phyloP scores from a whole-genome alignment of 2,888 invertebrate genomes.

The Plagodis pulveraria region DNA sequence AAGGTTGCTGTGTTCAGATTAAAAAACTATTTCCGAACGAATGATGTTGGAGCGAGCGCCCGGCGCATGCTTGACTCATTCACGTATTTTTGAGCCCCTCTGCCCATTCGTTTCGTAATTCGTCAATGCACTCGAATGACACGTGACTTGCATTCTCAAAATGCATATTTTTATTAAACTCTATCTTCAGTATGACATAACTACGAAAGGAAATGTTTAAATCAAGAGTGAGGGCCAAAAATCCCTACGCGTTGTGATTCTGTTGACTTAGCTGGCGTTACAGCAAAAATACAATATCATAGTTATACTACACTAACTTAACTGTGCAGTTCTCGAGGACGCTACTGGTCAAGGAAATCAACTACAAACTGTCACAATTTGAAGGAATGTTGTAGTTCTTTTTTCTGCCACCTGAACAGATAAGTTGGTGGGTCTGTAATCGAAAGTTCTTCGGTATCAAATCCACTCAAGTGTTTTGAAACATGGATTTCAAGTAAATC shows the following conservation, averaged over 20 bases:
- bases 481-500: no score
- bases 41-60: conserved; percentile 1
- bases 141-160: conserved; percentile 14
- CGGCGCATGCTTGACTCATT: conserved; percentile 4
- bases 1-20: conserved; percentile 33
- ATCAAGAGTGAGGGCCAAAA: no score
- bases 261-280: neutral
- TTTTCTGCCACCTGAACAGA: no score
- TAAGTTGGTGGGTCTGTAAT: no score
- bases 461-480: neutral
- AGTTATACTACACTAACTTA: no score
- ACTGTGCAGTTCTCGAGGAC: no score
- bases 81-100: neutral
- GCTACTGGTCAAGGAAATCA: no score
- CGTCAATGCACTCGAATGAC: neutral
- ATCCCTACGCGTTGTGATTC: neutral
- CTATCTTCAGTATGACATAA: no score
- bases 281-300: neutral
- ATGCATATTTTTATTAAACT: neutral
- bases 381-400: no score
- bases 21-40: conserved; percentile 30
- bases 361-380: no score
- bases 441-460: neutral
- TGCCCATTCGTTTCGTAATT: conserved; percentile 9
- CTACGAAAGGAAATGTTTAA: no score